Evolutionary conservation across 2,797 vertebrate species (phyloP), one percentile per base, ranked within the genome.

Genomic region (Macrochelys suwanniensis): DNA sequence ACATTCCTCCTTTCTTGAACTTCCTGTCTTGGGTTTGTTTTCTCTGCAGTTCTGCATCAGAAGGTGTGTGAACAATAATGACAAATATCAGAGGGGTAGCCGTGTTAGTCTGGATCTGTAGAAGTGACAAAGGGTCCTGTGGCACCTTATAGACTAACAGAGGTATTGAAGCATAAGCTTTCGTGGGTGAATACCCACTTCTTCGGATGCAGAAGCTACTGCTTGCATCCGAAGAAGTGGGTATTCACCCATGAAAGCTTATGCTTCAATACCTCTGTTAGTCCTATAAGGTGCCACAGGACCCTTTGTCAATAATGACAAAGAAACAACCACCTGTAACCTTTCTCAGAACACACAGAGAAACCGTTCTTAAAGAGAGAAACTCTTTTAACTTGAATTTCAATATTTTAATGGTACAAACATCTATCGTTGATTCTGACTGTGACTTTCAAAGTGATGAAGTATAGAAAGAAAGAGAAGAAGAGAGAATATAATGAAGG

Each of bases 1-100:
- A 97, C 97, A 95, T 93, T 90, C 96, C 96, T 96, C 96, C 95
- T 96, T 85, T 85, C 82, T 92, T 91, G 93, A 80, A 82, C 83
- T 95, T 15, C 80, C 95, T 45, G 93, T 51, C 92, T 92, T 93
- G 93, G 93, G 95, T 96, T 93, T 91, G 68, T 94, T 97, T 94
- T 96, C 96, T 97, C 95, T 93, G 56, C 92, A 89, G 87, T n/a
- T n/a, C 51, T 33, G n/a, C 78, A 80, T 12, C 33, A 21, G 21
- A 19, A 37, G 78, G 57, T 59, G 26, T 11, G 3, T 59, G 28
- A 31, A 59, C 28, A 28, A 59, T 59, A 59, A 59, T 31, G 33
- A 17, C 65, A 37, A 71, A 71, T 42, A 42, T 42, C 37, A 42
- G 37, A 42, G 37, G 37, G 37, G 37, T 42, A 42, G 37, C 37